Percentiles rank a stretch among this genome's conserved stretches.
phyloP scores from a whole-genome alignment of 2,797 vertebrate genomes.

The Avahi laniger region DNA sequence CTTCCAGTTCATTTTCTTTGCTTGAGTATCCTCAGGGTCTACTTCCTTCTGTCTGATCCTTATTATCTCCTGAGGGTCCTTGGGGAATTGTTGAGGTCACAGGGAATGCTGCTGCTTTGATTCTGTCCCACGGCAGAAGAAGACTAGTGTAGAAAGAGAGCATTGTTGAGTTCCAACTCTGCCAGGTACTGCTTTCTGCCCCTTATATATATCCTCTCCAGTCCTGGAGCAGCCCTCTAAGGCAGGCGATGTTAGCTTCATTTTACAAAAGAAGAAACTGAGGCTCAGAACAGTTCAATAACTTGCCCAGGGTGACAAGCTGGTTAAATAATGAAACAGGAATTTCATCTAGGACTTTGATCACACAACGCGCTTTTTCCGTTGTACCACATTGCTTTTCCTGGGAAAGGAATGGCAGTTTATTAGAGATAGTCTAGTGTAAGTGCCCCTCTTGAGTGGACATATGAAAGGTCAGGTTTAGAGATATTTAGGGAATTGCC shows the following conservation, averaged over 20 bases:
- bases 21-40: not conserved
- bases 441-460: not conserved
- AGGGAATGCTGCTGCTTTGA: not conserved
- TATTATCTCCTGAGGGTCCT: not conserved
- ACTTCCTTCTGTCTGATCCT: not conserved
- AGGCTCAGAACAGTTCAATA: not conserved
- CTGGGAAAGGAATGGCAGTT: not conserved
- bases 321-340: not conserved
- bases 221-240: not conserved
- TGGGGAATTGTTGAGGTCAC: not conserved
- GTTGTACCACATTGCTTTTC: not conserved
- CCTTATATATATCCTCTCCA: not conserved
- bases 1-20: constrained; percentile 7
- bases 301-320: not conserved
- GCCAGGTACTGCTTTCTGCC: not conserved
- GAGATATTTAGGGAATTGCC: not conserved
- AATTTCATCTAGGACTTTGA: not conserved
- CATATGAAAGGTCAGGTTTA: not conserved
- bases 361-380: not conserved
- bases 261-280: not conserved
- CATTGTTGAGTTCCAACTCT: not conserved
- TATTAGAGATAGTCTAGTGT: not conserved
- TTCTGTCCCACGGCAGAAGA: not conserved
- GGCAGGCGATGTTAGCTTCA: not conserved
- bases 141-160: not conserved